Conservation (phyloP, 2,888 invertebrate genomes). For the Nomada lathburiana region DNA sequence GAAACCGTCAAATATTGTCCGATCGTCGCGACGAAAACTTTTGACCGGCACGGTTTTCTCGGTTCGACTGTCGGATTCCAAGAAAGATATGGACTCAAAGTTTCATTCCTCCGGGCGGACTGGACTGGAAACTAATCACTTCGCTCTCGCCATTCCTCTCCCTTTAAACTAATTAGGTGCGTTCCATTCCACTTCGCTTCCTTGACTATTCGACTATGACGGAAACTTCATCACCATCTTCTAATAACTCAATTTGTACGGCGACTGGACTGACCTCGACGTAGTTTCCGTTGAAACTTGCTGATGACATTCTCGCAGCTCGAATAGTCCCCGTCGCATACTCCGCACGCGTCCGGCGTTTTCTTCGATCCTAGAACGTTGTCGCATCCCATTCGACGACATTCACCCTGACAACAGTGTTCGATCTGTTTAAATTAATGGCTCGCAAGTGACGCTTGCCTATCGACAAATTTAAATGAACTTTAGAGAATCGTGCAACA, state of each 20-base stretch:
- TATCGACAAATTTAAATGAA: background rate
- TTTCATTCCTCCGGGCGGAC: background rate
- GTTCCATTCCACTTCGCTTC: background rate
- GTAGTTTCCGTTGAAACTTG: conserved; percentile 83
- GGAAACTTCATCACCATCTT: conserved; percentile 44
- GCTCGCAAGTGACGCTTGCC: background rate
- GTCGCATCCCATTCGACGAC: conserved; percentile 88
- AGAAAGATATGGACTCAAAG: background rate
- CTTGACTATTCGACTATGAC: conserved; percentile 32
- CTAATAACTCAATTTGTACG: conserved; percentile 53
- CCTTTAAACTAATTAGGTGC: conserved; percentile 49
- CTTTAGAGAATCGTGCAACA: background rate
- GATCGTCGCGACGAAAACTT: background rate
- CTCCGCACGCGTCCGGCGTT: conserved; percentile 87
- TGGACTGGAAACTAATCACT: conserved; percentile 36
- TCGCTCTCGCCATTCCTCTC: conserved; percentile 8
- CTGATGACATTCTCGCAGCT: conserved; percentile 86
- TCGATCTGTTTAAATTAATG: background rate
- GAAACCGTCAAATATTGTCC: no score
- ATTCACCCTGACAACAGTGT: conserved; percentile 84
- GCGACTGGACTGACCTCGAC: conserved; percentile 81
- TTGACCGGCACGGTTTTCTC: background rate
- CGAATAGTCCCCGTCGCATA: conserved; percentile 88
- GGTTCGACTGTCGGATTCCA: background rate
- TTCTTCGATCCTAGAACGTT: conserved; percentile 87